These are phyloP conservation scores for Tenthredo notha DNA, from an alignment of 2,888 invertebrate genomes.

Conservation along the genomic window DNA sequence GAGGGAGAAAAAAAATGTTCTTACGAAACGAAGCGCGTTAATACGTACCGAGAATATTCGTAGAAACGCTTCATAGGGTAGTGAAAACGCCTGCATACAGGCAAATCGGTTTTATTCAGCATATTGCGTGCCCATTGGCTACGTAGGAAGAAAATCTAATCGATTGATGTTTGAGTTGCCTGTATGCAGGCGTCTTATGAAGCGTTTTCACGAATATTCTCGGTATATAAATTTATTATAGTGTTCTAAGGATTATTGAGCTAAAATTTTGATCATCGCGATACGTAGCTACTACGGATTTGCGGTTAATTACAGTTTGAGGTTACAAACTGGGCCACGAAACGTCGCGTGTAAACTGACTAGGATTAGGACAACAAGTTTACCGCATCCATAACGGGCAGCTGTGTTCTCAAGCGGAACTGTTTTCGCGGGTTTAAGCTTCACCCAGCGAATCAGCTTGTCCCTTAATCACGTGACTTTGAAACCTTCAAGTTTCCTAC, in stretches of 20 bases:
- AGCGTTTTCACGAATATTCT: no score
- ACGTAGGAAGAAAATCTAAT: no score
- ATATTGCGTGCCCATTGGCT: no score
- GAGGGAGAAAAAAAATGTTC: no score
- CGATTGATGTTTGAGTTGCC: no score
- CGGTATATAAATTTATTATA: no score
- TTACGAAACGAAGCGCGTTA: no score
- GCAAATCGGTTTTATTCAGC: no score
- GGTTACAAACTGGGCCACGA: neutral
- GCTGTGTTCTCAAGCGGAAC: conserved; percentile 32
- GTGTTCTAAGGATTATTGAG: neutral
- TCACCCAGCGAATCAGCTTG: neutral
- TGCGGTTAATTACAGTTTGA: conserved; percentile 47
- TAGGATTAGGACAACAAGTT: conserved; percentile 44
- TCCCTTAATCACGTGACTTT: conserved; percentile 23
- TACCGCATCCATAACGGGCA: conserved; percentile 44
- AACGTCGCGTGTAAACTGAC: conserved; percentile 48
- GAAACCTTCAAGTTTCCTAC: neutral
- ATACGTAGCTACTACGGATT: conserved; percentile 6
- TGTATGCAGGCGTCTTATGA: no score
- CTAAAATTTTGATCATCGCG: conserved; percentile 6
- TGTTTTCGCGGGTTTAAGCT: conserved; percentile 25
- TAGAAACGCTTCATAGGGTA: no score
- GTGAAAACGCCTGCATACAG: no score
- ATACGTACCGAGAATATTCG: no score